phyloP scores from a whole-genome alignment of 2,113 vertebrate genomes.

The Carlito syrichta region DNA sequence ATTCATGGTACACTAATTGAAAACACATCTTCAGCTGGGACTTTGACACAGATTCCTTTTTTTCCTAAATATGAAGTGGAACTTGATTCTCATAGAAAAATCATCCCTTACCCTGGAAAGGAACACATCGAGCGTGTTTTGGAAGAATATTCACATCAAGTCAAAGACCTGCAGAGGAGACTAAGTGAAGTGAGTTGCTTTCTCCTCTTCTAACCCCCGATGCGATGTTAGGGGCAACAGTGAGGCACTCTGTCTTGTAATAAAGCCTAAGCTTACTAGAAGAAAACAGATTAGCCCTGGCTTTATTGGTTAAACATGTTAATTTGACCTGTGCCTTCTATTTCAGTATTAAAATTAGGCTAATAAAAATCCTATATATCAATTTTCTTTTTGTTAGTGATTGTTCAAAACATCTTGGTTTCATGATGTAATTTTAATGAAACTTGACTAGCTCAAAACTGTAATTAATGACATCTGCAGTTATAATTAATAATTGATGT shows the following conservation, averaged over 20 bases:
- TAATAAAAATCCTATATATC: not conserved
- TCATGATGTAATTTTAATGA: conserved; percentile 4
- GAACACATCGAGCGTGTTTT: conserved; percentile 73
- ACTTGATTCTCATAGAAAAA: conserved; percentile 44
- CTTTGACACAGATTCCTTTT: conserved; percentile 33
- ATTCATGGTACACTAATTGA: conserved; percentile 59
- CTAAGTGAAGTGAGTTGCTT: conserved; percentile 78
- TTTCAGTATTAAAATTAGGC: conserved; percentile 8
- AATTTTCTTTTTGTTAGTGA: conserved; percentile 1
- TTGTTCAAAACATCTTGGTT: not conserved
- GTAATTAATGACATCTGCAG: not conserved
- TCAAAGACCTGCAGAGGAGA: conserved; percentile 78
- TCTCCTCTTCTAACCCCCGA: not conserved
- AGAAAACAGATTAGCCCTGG: not conserved
- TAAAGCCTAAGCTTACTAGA: not conserved
- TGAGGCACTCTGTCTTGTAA: not conserved
- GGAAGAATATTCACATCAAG: conserved; percentile 78
- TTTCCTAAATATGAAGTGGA: conserved; percentile 66
- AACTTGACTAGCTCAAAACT: conserved; percentile 12
- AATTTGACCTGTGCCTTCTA: not conserved
- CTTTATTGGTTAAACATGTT: not conserved
- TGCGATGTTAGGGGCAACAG: not conserved
- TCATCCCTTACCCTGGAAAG: conserved; percentile 51
- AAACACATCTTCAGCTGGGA: conserved; percentile 45
- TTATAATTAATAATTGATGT: not conserved